Conservation (phyloP, 2,797 vertebrate genomes). For the Aythya fuligula region DNA sequence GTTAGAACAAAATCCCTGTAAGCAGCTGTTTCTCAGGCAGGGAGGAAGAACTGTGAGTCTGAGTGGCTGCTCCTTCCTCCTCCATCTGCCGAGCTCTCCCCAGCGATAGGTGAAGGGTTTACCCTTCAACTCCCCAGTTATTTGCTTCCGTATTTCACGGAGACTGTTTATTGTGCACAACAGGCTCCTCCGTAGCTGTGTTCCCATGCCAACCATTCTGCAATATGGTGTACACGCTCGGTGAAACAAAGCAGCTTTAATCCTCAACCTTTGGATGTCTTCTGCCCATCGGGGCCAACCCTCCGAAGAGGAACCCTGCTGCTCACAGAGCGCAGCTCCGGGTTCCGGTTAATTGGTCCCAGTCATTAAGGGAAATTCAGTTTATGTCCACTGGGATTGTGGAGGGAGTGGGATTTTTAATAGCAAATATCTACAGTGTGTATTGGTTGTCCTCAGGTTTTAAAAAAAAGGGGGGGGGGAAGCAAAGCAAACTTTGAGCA, state of each 20-base stretch:
- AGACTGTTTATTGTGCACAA: constrained; percentile 38
- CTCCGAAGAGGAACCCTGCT: constrained; percentile 58
- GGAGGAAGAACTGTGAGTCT: background rate
- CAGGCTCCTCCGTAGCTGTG: constrained; percentile 53
- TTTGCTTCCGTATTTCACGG: constrained; percentile 35
- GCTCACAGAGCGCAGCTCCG: constrained; percentile 56
- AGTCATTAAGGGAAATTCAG: constrained; percentile 63
- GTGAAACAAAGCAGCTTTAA: constrained; percentile 68
- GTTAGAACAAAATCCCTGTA: background rate
- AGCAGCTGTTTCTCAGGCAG: background rate
- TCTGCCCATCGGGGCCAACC: constrained; percentile 10
- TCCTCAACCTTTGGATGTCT: constrained; percentile 63
- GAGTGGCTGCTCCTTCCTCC: background rate
- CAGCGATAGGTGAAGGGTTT: constrained; percentile 31
- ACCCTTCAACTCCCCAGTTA: constrained; percentile 21
- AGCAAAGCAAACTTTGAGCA: constrained; percentile 31
- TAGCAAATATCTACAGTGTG: constrained; percentile 59
- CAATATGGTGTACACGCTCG: constrained; percentile 6
- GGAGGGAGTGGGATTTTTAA: constrained; percentile 44
- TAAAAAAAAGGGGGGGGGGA: background rate
- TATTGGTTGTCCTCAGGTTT: constrained; percentile 39
- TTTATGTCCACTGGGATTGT: constrained; percentile 41
- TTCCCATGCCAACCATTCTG: constrained; percentile 70
- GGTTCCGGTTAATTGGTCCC: constrained; percentile 65
- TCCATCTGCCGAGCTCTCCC: constrained; percentile 10